Evolutionary conservation across 2,797 vertebrate species (phyloP).

Genomic region (Sparidentex hasta): DNA sequence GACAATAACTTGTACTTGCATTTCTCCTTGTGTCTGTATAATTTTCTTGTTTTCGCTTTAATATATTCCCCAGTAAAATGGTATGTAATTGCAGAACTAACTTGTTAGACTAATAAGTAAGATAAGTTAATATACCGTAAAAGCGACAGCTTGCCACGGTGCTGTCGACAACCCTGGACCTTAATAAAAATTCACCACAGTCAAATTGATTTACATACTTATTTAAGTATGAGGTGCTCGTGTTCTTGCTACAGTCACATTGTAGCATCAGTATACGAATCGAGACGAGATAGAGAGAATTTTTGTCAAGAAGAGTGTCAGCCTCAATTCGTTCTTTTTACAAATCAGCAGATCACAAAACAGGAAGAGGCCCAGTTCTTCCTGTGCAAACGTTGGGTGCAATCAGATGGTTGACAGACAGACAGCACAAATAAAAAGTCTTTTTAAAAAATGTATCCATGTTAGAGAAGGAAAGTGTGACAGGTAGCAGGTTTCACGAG

Average conservation of each 20-base stretch:
- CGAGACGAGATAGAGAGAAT: neutral
- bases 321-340: neutral
- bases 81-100: neutral
- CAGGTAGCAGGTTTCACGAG: neutral
- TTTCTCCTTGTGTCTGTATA: neutral
- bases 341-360: neutral
- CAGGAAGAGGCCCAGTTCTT: slow-evolving; percentile 2
- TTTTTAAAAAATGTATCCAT: no score
- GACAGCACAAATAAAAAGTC: neutral
- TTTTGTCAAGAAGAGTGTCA: neutral
- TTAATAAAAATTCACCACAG: neutral
- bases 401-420: neutral
- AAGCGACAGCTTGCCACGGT: neutral
- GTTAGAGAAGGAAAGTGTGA: neutral
- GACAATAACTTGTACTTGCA: neutral
- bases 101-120: neutral
- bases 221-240: neutral
- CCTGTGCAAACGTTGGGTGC: neutral
- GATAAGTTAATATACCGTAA: neutral
- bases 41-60: neutral
- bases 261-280: neutral
- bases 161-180: neutral
- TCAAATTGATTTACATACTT: neutral
- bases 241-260: neutral
- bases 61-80: neutral